These are phyloP conservation scores for Rhabditoides inermis DNA, from an alignment of 2,888 invertebrate species.

Conservation along the genomic window DNA sequence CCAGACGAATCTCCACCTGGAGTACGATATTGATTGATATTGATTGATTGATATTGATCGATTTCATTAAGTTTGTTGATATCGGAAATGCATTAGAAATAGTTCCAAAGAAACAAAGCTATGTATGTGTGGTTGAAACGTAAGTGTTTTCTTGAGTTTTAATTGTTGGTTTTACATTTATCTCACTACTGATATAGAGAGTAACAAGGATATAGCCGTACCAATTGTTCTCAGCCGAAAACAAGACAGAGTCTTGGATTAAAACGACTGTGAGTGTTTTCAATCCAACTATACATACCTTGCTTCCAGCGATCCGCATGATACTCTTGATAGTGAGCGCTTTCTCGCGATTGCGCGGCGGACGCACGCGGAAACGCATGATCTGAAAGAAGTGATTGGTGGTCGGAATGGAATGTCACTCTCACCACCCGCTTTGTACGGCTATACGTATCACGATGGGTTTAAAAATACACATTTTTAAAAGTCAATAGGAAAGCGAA, in stretches of 20 bases:
- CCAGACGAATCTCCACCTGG: constrained; percentile 85
- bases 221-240: too few species aligned
- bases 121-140: neutral
- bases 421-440: neutral
- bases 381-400: constrained; percentile 23
- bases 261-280: too few species aligned
- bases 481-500: neutral
- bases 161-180: neutral
- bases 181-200: neutral
- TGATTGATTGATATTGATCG: too few species aligned
- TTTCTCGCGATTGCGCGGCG: constrained; percentile 88
- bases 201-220: neutral
- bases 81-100: too few species aligned
- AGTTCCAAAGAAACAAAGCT: too few species aligned
- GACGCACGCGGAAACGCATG: constrained; percentile 67
- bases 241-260: neutral
- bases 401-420: neutral
- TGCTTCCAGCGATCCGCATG: constrained; percentile 52
- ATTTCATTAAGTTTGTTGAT: too few species aligned
- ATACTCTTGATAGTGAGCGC: constrained; percentile 86
- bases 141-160: neutral
- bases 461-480: too few species aligned
- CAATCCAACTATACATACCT: constrained; percentile 26
- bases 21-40: neutral
- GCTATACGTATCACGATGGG: neutral